These are phyloP conservation scores for Epsilonema sp. DNA, from an alignment of 2,888 invertebrate genomes.

Conservation along the genomic window DNA sequence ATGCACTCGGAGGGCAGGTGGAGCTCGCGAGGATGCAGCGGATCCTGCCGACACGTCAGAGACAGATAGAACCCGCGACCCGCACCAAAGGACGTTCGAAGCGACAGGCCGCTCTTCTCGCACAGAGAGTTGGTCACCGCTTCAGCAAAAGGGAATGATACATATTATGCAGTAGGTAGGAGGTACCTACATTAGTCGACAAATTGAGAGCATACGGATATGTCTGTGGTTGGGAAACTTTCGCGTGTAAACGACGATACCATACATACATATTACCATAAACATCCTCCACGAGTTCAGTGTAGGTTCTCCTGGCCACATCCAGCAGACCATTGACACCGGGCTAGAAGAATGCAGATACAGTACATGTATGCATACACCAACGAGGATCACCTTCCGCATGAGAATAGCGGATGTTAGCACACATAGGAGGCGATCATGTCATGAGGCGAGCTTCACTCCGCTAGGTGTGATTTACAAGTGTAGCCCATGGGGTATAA, in stretches of 20 bases:
- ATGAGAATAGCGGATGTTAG: no score
- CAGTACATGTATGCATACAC: no score
- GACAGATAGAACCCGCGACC: conserved; percentile 5
- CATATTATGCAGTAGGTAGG: no score
- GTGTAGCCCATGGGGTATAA: no score
- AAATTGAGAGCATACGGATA: no score
- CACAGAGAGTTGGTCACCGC: conserved; percentile 43
- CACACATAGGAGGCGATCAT: no score
- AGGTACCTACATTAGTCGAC: neutral
- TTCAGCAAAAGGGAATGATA: conserved; percentile 50
- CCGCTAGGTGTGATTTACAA: no score
- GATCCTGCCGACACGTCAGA: conserved; percentile 11
- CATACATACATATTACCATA: conserved; percentile 36
- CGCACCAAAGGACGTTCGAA: conserved; percentile 8
- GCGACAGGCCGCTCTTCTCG: conserved; percentile 8
- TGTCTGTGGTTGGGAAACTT: conserved; percentile 37
- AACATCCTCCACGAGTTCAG: conserved; percentile 62
- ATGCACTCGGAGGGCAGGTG: conserved; percentile 51
- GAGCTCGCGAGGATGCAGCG: neutral
- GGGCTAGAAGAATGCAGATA: conserved; percentile 11
- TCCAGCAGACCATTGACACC: conserved; percentile 51
- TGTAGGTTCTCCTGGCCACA: conserved; percentile 58
- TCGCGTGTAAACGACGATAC: conserved; percentile 1
- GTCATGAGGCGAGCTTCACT: no score
- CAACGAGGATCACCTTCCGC: no score